Evolutionary conservation across 1,140 invertebrate genomes (phyloP).

Genomic region (Aethina tumida): DNA sequence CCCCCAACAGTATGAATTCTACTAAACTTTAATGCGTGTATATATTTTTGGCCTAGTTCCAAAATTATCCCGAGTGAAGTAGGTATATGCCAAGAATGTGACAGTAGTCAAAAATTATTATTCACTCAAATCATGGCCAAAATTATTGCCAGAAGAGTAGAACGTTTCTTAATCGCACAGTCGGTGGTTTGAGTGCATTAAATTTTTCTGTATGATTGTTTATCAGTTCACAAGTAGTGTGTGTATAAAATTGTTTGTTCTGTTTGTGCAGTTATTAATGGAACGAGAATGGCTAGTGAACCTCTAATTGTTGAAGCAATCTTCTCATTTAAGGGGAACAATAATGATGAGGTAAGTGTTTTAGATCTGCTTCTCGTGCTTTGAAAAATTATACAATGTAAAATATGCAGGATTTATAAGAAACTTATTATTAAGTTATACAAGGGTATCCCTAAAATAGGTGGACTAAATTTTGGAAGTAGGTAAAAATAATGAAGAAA

Average conservation of each 20-base stretch:
- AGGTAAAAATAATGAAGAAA: neutral
- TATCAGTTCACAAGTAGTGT: neutral
- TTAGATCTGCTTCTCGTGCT: slow-evolving; percentile 7
- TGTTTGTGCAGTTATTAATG: slow-evolving; percentile 8
- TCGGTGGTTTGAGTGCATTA: slow-evolving; percentile 5
- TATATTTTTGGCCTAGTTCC: slow-evolving; percentile 28
- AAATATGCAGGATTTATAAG: too few species aligned
- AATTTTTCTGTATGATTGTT: slow-evolving; percentile 11
- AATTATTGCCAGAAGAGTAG: too few species aligned
- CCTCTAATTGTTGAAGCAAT: slow-evolving; percentile 77
- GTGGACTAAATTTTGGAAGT: neutral
- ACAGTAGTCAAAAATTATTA: slow-evolving; percentile 32
- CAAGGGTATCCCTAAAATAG: neutral
- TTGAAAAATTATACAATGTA: too few species aligned
- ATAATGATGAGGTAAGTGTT: slow-evolving; percentile 84
- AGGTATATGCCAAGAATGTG: slow-evolving; percentile 36
- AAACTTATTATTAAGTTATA: slow-evolving; percentile 1
- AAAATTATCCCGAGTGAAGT: slow-evolving; percentile 16
- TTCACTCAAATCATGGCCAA: slow-evolving; percentile 25
- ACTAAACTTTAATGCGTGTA: slow-evolving; percentile 17
- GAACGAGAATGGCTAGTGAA: slow-evolving; percentile 43
- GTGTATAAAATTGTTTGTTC: slow-evolving; percentile 5
- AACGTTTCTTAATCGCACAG: slow-evolving; percentile 7
- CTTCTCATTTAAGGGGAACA: slow-evolving; percentile 88
- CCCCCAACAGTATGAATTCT: too few species aligned